These are phyloP conservation scores for Drusus annulatus DNA, from an alignment of 1,140 invertebrate genomes.

Conservation along the genomic window DNA sequence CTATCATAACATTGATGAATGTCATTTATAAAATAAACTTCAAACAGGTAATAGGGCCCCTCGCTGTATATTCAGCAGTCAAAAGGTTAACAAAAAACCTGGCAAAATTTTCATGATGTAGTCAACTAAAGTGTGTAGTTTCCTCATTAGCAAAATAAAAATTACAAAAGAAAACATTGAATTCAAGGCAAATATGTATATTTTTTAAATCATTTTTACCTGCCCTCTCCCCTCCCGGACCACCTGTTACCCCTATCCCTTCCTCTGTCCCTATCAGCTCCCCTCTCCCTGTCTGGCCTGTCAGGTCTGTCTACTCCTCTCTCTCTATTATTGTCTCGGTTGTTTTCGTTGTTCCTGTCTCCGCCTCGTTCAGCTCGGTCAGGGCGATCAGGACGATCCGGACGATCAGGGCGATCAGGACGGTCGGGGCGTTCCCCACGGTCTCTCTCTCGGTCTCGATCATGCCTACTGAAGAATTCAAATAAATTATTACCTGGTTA, in stretches of 20 bases:
- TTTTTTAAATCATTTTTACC: constrained; percentile 48
- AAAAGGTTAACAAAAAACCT: too few species aligned
- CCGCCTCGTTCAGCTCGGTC: constrained; percentile 47
- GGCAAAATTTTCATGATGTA: too few species aligned
- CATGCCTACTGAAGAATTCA: constrained; percentile 44
- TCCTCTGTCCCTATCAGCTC: constrained; percentile 62
- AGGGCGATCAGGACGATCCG: constrained; percentile 48
- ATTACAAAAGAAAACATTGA: too few species aligned
- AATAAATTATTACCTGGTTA: not conserved
- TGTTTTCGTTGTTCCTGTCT: too few species aligned
- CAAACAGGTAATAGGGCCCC: too few species aligned
- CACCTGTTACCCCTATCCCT: constrained; percentile 53
- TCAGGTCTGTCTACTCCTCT: constrained; percentile 8
- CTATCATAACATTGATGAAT: too few species aligned
- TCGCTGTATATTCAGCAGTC: too few species aligned
- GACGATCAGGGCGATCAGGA: constrained; percentile 3
- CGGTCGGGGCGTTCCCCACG: constrained; percentile 39
- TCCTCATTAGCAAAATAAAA: too few species aligned
- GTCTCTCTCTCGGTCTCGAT: constrained; percentile 54
- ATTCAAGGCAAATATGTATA: too few species aligned
- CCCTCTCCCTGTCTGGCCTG: constrained; percentile 50
- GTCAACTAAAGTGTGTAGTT: too few species aligned
- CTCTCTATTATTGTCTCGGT: constrained; percentile 5
- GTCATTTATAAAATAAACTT: too few species aligned
- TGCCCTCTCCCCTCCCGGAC: constrained; percentile 57